phyloP scores from a whole-genome alignment of 2,888 invertebrate genomes.

The Chalcosyrphus nemorum region DNA sequence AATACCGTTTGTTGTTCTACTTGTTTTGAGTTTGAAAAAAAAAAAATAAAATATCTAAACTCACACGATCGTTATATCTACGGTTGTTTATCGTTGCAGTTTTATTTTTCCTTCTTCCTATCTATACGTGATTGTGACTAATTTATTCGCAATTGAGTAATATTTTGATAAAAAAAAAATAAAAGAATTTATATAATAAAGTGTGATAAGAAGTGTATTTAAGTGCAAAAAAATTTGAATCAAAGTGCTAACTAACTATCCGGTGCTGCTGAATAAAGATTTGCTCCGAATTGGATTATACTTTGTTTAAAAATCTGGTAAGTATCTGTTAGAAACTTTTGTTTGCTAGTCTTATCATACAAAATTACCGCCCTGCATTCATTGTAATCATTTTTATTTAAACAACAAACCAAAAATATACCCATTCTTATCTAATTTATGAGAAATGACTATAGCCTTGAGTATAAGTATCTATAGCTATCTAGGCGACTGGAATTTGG shows the following conservation, averaged over 20 bases:
- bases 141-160: conserved; percentile 32
- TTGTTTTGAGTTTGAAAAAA: conserved; percentile 38
- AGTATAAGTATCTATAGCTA: conserved; percentile 3
- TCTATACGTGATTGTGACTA: conserved; percentile 40
- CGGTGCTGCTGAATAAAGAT: neutral
- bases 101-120: conserved; percentile 9
- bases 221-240: neutral
- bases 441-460: neutral
- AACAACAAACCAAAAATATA: conserved; percentile 26
- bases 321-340: neutral
- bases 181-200: too few relatives aligned
- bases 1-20: conserved; percentile 73
- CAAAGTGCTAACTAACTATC: neutral
- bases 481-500: neutral
- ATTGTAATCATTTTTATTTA: conserved; percentile 31
- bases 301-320: conserved; percentile 9
- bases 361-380: neutral
- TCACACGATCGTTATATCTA: conserved; percentile 48
- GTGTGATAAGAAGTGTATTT: conserved; percentile 36
- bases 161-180: conserved; percentile 17
- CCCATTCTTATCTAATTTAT: conserved; percentile 19
- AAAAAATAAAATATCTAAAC: conserved; percentile 15
- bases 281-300: conserved; percentile 11
- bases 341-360: too few relatives aligned
- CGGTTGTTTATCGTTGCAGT: conserved; percentile 46